Evolutionary conservation across 2,888 invertebrate genomes (phyloP), one percentile per base, ranked within the genome.

Genomic region (Resseliella maxima): DNA sequence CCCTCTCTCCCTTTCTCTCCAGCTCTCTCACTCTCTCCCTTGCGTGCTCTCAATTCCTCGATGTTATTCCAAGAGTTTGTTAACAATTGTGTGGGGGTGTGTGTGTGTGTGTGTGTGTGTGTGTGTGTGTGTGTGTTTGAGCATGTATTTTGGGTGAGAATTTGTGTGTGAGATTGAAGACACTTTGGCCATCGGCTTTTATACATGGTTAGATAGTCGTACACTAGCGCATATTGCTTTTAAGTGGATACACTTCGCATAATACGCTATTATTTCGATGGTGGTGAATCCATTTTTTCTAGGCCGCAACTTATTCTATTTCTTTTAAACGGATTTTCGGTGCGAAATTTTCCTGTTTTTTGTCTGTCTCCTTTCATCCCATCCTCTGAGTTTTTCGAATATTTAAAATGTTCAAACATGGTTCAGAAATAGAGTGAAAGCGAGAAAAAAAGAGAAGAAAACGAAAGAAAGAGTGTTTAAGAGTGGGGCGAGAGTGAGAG

Each of bases 201-300:
- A 50, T 31, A 72, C 15, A n/a, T 72, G 12, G 8, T 72, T 72
- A n/a, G n/a, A n/a, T n/a, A 35, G 3, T 27, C 59, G 41, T 12
- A 41, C 41, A 15, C 46, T 18, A 15, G 18, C 8, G 18, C 46
- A 35, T 35, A 31, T 72, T 35, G 72, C 72, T 31, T 72, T 72
- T 31, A 72, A 72, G 72, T 72, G 72, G 72, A 72, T 72, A 72
- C n/a, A n/a, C 72, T 72, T 72, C 31, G 72, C 72, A 72, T 72
- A 72, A 72, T 72, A 72, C 31, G 72, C 72, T 35, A 72, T 72
- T 72, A 72, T 72, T 72, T 72, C 31, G 31, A 72, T 72, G 72
- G 72, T 72, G 15, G 72, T 72, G 31, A 72, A 72, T 72, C 72
- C 72, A 72, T 72, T 72, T 72, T n/a, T 72, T 72, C 72, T 72